phyloP scores from a whole-genome alignment of 2,797 vertebrate species.

The Octomys mimax region DNA sequence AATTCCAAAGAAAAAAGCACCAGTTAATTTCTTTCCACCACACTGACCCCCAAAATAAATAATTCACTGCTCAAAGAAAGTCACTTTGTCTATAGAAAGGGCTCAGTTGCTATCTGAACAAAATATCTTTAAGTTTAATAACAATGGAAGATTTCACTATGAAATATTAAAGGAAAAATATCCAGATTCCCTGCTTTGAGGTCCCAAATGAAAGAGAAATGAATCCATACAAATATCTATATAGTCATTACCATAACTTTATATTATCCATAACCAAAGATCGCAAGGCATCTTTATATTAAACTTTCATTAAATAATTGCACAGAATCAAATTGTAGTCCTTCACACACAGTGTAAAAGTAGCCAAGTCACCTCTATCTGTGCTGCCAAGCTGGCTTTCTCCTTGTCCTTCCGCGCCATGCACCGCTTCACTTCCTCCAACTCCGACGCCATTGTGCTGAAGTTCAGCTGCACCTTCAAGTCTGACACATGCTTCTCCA shows the following conservation, averaged over 20 bases:
- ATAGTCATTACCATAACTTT: neutral
- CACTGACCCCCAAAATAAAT: neutral
- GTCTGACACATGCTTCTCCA: slow-evolving; percentile 93
- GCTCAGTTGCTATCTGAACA: neutral
- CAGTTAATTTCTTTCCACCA: neutral
- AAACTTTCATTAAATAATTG: slow-evolving; percentile 61
- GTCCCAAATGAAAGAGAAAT: slow-evolving; percentile 34
- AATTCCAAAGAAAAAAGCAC: slow-evolving; percentile 9
- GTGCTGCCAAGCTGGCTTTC: slow-evolving; percentile 90
- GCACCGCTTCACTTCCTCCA: slow-evolving; percentile 92
- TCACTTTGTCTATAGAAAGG: neutral
- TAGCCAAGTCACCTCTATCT: slow-evolving; percentile 91
- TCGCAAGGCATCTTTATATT: neutral
- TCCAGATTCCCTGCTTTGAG: neutral
- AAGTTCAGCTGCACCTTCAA: slow-evolving; percentile 91
- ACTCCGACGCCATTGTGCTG: slow-evolving; percentile 89
- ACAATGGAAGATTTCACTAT: neutral
- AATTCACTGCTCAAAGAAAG: neutral
- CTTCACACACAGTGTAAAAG: neutral
- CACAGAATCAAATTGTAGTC: slow-evolving; percentile 58
- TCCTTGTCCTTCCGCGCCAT: slow-evolving; percentile 94
- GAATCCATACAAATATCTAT: neutral
- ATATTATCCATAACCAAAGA: neutral
- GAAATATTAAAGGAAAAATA: neutral
- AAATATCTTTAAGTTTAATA: slow-evolving; percentile 54